Base-by-base conservation (phyloP, 2,797 vertebrate genomes). In the Eremophila alpestris region DNA sequence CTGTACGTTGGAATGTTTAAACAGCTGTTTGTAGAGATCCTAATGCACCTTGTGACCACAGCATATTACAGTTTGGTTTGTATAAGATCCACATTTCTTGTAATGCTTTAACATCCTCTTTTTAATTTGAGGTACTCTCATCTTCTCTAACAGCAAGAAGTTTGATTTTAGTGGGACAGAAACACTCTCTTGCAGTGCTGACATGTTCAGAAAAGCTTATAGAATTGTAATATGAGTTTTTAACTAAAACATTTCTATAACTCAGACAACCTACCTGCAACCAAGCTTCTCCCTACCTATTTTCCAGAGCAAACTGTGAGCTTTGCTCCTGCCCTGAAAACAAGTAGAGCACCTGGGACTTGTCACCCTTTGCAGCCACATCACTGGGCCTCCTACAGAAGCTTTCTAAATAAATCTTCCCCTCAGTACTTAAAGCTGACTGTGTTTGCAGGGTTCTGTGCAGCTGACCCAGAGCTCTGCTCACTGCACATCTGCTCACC, bases 351-450 rank as follows among this genome's bases (percentile, higher is more conserved):
- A 87, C 80, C 74, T 95, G 93, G 67, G 90, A 93, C 79, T 56
- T 95, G 86, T 90, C 94, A 64, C 82, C 69, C 63, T 95, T 95
- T 91, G 65, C 73, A 32, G 86, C 79, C 69, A 87, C 81, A 82
- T 94, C 87, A 29, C 69, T 86, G 87, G 84, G 82, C 93, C 84
- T 86, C 59, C 90, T 69, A 40, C 49, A 1, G 76, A 88, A 91
- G 64, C 80, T 91, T 90, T 95, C 83, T 86, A 95, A 95, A 91
- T 94, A 94, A 89, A 90, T 83, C 87, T 91, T 95, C 22, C 9
- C 89, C 70, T 74, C 74, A 93, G 74, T 92, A 73, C 79, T 76
- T 87, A 81, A 48, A 58, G 84, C 65, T 58, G 22, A 88, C 55
- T 95, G 92, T 89, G 56, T 92, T 71, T 67, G 67, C 89, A 59